A percentile compares a stretch with the other conserved stretches of the same genome.
Conservation (phyloP, 2,113 vertebrate genomes). For the Dasyurus viverrinus region DNA sequence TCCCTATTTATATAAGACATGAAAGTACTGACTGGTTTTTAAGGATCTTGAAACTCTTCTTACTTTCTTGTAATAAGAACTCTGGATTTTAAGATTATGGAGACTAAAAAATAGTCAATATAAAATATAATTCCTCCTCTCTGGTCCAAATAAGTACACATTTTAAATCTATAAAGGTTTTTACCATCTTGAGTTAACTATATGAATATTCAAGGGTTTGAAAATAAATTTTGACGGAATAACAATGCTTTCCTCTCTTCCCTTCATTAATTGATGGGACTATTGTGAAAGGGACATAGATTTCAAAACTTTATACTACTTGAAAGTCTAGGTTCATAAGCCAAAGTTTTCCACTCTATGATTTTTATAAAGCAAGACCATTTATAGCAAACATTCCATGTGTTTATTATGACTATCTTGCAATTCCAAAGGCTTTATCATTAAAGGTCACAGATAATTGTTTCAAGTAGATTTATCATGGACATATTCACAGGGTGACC, state of each 20-base stretch:
- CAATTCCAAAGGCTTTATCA: background rate
- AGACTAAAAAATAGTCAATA: conserved; percentile 1
- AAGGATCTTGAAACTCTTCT: conserved; percentile 35
- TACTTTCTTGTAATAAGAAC: background rate
- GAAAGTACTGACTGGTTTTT: background rate
- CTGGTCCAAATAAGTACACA: background rate
- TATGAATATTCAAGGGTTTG: conserved; percentile 26
- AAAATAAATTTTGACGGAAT: background rate
- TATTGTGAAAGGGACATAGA: background rate
- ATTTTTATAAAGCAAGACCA: background rate
- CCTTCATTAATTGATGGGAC: background rate
- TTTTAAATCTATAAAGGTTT: background rate
- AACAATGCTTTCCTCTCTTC: background rate
- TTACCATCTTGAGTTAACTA: background rate
- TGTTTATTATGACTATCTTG: background rate
- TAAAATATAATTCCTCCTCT: conserved; percentile 10
- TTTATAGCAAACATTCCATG: background rate
- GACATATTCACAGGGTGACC: background rate
- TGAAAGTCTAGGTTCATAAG: conserved; percentile 10
- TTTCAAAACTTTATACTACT: conserved; percentile 21
- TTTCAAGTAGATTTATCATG: background rate
- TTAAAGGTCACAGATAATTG: conserved; percentile 22
- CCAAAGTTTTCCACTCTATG: background rate
- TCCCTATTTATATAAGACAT: background rate
- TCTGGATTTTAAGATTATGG: conserved; percentile 7